Evolutionary conservation across 2,113 vertebrate genomes (phyloP).

Genomic region (Hemibagrus wyckioides): DNA sequence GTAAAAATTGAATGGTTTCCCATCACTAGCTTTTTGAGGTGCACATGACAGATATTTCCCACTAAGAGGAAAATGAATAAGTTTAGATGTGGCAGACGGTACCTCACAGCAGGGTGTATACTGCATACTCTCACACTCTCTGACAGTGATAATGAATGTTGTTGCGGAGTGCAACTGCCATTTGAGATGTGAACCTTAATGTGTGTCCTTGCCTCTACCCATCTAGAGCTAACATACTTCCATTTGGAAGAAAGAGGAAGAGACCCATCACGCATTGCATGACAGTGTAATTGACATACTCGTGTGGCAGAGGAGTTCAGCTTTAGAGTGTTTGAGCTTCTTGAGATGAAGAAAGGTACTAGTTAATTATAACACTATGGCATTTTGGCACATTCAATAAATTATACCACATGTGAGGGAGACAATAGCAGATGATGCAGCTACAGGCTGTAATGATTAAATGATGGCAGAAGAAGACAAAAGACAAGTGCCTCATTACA

Average conservation of each 20-base stretch:
- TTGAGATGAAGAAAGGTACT: conserved; percentile 43
- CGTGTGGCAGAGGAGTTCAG: conserved; percentile 53
- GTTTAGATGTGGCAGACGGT: conserved; percentile 13
- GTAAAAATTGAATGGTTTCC: neutral
- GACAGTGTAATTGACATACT: conserved; percentile 65
- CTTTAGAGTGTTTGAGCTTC: conserved; percentile 35
- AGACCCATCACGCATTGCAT: conserved; percentile 51
- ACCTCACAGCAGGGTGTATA: conserved; percentile 30
- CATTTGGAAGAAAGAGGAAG: conserved; percentile 57
- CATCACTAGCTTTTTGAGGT: neutral
- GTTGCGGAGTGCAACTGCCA: conserved; percentile 22
- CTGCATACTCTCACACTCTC: conserved; percentile 22
- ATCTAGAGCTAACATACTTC: conserved; percentile 26
- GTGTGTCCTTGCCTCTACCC: conserved; percentile 26
- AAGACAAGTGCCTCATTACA: conserved; percentile 55
- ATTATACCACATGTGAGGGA: conserved; percentile 56
- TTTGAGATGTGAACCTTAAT: conserved; percentile 37
- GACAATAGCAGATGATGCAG: conserved; percentile 63
- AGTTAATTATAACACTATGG: conserved; percentile 67
- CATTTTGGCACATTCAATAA: conserved; percentile 53
- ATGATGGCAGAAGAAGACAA: conserved; percentile 46
- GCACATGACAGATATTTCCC: neutral
- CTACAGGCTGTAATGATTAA: conserved; percentile 57
- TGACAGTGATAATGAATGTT: conserved; percentile 42
- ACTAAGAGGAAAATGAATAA: conserved; percentile 11